Evolutionary conservation across 2,113 vertebrate species (phyloP).

Genomic region (Canis aureus): DNA sequence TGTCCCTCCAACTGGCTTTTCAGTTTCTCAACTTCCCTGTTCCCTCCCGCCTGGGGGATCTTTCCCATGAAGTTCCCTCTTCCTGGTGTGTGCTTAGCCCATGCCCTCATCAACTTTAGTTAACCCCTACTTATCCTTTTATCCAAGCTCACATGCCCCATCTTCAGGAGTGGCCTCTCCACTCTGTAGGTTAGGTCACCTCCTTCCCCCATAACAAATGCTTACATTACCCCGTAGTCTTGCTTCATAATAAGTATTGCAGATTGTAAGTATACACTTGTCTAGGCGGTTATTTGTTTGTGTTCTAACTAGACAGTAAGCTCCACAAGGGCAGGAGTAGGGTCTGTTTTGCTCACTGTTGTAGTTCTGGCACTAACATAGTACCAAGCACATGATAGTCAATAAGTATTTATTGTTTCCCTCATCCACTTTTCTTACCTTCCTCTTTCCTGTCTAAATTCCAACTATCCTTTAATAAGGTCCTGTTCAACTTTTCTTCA

Average conservation of each 20-base stretch:
- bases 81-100: background rate
- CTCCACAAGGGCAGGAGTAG: background rate
- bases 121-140: slow-evolving; percentile 7
- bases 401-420: background rate
- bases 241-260: background rate
- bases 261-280: background rate
- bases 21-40: background rate
- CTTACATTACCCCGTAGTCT: background rate
- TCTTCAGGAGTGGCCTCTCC: background rate
- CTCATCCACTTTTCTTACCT: background rate
- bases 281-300: background rate
- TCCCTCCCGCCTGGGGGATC: background rate
- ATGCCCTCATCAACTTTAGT: background rate
- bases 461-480: background rate
- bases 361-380: slow-evolving; percentile 34
- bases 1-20: background rate
- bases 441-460: background rate
- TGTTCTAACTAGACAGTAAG: background rate
- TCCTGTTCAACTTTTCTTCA: background rate
- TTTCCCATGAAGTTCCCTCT: background rate
- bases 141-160: background rate
- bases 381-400: background rate
- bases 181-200: background rate
- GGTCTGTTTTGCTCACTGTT: slow-evolving; percentile 23
- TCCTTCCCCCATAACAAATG: background rate